Conservation (phyloP, 2,797 vertebrate species). For the Neosilurus hyrtlii region DNA sequence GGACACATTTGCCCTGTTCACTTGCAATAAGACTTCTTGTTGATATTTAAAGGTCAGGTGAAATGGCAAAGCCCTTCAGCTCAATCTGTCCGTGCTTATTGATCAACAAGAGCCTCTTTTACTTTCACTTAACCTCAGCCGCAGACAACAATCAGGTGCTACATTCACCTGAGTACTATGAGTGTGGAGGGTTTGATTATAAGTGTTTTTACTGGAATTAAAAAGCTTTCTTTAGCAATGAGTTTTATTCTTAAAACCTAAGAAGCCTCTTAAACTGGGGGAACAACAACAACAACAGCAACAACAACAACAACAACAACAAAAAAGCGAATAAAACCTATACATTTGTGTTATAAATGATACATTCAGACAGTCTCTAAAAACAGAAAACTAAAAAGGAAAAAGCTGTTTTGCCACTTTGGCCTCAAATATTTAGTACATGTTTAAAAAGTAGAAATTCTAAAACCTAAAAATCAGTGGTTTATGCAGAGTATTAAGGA, state of each 20-base stretch:
- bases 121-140: constrained; percentile 42
- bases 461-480: neutral
- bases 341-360: neutral
- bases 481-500: neutral
- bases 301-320: too few species aligned
- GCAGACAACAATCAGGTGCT: constrained; percentile 26
- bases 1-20: constrained; percentile 45
- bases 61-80: constrained; percentile 54
- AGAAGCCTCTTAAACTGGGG: neutral
- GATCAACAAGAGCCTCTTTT: constrained; percentile 51
- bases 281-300: neutral
- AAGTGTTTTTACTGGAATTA: neutral
- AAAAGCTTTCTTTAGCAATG: neutral
- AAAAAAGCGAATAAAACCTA: too few species aligned
- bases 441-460: neutral
- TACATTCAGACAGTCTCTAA: neutral
- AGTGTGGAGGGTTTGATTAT: neutral
- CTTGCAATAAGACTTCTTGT: constrained; percentile 54
- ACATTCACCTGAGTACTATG: neutral
- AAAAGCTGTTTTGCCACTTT: neutral
- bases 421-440: neutral
- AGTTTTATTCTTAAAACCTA: neutral
- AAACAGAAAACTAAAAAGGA: neutral
- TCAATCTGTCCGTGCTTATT: constrained; percentile 40
- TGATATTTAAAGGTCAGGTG: constrained; percentile 57